These are phyloP conservation scores for Ifrita kowaldi DNA, from an alignment of 2,113 vertebrate genomes.

Conservation along the genomic window DNA sequence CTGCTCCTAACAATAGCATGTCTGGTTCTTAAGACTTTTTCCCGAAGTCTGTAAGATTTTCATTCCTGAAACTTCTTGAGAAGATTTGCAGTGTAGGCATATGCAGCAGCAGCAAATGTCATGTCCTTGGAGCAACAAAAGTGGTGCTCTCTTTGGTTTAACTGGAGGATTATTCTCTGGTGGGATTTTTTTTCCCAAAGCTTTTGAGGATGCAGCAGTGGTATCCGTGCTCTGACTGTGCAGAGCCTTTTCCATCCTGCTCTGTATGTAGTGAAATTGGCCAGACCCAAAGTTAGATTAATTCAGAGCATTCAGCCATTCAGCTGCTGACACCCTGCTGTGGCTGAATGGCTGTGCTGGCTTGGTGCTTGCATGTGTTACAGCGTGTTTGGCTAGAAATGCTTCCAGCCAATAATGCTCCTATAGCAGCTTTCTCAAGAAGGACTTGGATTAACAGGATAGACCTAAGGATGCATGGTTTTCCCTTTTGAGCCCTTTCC, in stretches of 20 bases:
- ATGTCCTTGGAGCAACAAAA: neutral
- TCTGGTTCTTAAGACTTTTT: constrained; percentile 54
- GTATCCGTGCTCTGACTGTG: neutral
- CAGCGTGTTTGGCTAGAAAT: neutral
- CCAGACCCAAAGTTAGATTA: neutral
- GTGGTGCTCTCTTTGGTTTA: neutral
- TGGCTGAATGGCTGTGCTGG: neutral
- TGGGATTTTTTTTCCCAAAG: neutral
- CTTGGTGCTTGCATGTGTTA: neutral
- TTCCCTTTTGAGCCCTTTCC: neutral
- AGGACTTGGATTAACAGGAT: neutral
- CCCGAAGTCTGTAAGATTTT: constrained; percentile 14
- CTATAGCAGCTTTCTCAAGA: neutral
- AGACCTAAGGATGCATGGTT: neutral
- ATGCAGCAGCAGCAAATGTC: neutral
- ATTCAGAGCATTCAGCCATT: neutral
- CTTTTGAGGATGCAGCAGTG: neutral
- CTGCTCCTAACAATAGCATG: constrained; percentile 75
- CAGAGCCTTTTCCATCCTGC: neutral
- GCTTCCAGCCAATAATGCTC: neutral
- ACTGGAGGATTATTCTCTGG: neutral
- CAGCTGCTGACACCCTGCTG: neutral
- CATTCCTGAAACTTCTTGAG: constrained; percentile 44
- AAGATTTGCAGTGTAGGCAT: neutral
- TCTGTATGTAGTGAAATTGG: neutral